Percentiles rank a stretch among this genome's conserved stretches.
These are phyloP conservation scores for Caenorhabditis drosophilae DNA, from an alignment of 2,888 invertebrate species.

Conservation along the genomic window DNA sequence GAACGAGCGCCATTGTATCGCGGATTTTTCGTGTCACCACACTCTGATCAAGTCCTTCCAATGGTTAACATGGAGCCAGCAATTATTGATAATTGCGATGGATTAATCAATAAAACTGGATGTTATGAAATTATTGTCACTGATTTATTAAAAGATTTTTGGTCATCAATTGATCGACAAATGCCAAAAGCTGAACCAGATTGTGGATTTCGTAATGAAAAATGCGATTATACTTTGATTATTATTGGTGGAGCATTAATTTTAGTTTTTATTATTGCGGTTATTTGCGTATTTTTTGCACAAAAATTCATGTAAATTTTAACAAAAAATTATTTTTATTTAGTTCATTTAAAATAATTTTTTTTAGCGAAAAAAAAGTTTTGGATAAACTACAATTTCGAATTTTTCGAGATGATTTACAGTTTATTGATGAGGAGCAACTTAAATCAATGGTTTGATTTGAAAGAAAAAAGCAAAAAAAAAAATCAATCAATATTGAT, in stretches of 20 bases:
- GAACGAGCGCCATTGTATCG: constrained; percentile 53
- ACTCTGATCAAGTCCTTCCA: constrained; percentile 47
- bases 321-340: background rate
- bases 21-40: constrained; percentile 53
- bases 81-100: constrained; percentile 54
- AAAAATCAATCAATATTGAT: too few relatives aligned
- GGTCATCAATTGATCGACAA: constrained; percentile 50
- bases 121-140: constrained; percentile 57
- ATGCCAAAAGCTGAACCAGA: constrained; percentile 61
- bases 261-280: constrained; percentile 45
- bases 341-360: too few relatives aligned
- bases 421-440: constrained; percentile 55
- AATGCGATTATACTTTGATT: constrained; percentile 56
- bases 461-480: too few relatives aligned
- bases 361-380: constrained; percentile 48
- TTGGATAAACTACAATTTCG: constrained; percentile 52
- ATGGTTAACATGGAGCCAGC: constrained; percentile 59
- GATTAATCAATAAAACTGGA: constrained; percentile 47
- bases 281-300: constrained; percentile 42
- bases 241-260: constrained; percentile 51
- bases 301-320: constrained; percentile 29
- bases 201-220: constrained; percentile 59
- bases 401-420: constrained; percentile 52
- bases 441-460: constrained; percentile 55
- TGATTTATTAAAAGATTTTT: constrained; percentile 54